Evolutionary conservation across 2,888 invertebrate species (phyloP).

Genomic region (Emmelina monodactyla): DNA sequence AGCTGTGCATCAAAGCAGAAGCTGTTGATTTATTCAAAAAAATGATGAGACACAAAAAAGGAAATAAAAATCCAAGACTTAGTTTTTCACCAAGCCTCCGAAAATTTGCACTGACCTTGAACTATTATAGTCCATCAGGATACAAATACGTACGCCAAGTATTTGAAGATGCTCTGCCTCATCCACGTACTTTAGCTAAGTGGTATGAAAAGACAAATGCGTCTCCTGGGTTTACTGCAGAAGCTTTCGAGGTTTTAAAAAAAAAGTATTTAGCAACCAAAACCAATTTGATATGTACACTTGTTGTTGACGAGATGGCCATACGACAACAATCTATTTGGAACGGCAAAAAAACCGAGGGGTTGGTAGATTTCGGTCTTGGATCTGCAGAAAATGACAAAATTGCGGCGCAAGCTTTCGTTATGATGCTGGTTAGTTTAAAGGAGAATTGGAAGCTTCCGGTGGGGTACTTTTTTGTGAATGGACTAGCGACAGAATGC

Average conservation of each 20-base stretch:
- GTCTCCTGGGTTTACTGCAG: constrained; percentile 16
- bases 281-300: constrained; percentile 8
- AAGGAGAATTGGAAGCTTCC: constrained; percentile 6
- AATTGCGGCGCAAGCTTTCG: background rate
- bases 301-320: constrained; percentile 17
- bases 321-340: constrained; percentile 12
- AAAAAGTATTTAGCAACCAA: constrained; percentile 8
- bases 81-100: constrained; percentile 4
- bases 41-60: too few relatives aligned
- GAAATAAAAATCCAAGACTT: too few relatives aligned
- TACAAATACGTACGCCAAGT: constrained; percentile 14
- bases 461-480: constrained; percentile 5
- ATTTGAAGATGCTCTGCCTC: constrained; percentile 15
- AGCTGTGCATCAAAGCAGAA: too few relatives aligned
- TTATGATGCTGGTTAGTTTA: background rate
- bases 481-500: constrained; percentile 1
- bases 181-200: constrained; percentile 15
- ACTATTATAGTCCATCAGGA: constrained; percentile 15
- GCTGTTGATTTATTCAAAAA: too few relatives aligned
- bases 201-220: constrained; percentile 13
- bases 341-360: constrained; percentile 13
- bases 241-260: constrained; percentile 14
- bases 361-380: constrained; percentile 13
- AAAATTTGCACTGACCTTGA: constrained; percentile 17
- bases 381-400: constrained; percentile 4